Base-by-base conservation (phyloP, 1,140 invertebrate species). In the Apolygus lucorum region DNA sequence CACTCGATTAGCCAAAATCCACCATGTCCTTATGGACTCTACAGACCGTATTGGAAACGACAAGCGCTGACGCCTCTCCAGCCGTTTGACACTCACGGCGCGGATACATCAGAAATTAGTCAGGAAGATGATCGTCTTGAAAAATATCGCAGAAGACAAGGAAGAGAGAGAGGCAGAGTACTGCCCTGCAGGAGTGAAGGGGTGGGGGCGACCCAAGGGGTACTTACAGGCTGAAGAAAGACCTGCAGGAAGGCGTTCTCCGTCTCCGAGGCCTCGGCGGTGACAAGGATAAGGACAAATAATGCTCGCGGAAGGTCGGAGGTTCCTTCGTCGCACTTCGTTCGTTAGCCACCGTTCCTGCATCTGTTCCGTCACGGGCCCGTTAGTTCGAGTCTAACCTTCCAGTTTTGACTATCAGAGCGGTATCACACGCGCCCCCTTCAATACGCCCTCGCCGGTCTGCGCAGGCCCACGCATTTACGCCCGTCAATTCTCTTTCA, bases 201-300 rank as follows among this genome's bases (percentile, higher is more conserved):
- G 14, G n/a, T 14, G 52, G 52, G 52, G 26, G n/a, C 26, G 2
- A 27, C 11, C 42, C 11, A 62, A 14, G 27, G 8, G 42, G 42
- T 28, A 80, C 79, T 80, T 70, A 80, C 78, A 79, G 73, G 71
- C 80, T 81, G 70, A 79, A 78, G 70, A 77, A 80, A 24, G 79
- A 77, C 73, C 80, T 75, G 68, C 79, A 72, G 2, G 78, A 78
- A 25, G 80, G 80, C 78, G 81, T 79, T 49, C 79, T 78, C 66
- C 78, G 74, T 29, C 80, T 76, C 24, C 80, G 76, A 73, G 79
- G 79, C 49, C 80, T 74, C 26, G 80, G 80, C 54, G 80, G 80
- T 25, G 80, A 81, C 42, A 81, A 74, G 2, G 80, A 81, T 42
- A 81, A 71, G 28, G 80, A 81, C 65, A 81, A 74, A 70, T 79